phyloP scores from a whole-genome alignment of 2,888 invertebrate genomes.

The Prenolepis imparis region DNA sequence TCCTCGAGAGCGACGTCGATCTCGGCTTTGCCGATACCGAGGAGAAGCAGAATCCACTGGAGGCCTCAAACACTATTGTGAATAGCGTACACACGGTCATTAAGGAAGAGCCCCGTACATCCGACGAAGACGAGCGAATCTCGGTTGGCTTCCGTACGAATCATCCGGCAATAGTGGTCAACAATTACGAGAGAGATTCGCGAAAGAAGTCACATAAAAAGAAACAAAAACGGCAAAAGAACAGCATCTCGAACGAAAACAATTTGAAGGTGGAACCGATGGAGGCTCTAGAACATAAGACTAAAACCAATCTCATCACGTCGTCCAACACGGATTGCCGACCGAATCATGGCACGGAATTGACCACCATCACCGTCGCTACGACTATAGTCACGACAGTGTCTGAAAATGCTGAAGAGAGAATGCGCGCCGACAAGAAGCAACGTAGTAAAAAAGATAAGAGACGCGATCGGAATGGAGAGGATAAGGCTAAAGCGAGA shows the following conservation, averaged over 20 bases:
- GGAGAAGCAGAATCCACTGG: slow-evolving; percentile 83
- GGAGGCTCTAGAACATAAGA: slow-evolving; percentile 78
- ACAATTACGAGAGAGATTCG: slow-evolving; percentile 85
- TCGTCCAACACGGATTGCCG: slow-evolving; percentile 72
- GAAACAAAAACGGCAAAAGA: slow-evolving; percentile 93
- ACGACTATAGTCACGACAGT: slow-evolving; percentile 65
- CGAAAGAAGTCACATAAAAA: slow-evolving; percentile 93
- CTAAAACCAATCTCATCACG: slow-evolving; percentile 70
- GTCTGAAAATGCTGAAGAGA: slow-evolving; percentile 81
- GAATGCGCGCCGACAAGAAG: slow-evolving; percentile 85
- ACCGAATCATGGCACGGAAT: slow-evolving; percentile 73
- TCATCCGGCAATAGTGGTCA: slow-evolving; percentile 78
- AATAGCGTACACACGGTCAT: slow-evolving; percentile 79
- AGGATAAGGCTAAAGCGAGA: slow-evolving; percentile 84
- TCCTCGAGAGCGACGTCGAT: slow-evolving; percentile 88
- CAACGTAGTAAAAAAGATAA: slow-evolving; percentile 86
- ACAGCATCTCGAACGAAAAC: slow-evolving; percentile 87
- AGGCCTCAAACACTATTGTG: slow-evolving; percentile 75
- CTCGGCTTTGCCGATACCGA: slow-evolving; percentile 86
- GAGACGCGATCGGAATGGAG: slow-evolving; percentile 83
- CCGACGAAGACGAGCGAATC: slow-evolving; percentile 84
- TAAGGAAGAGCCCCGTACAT: slow-evolving; percentile 83
- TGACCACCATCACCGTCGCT: slow-evolving; percentile 49
- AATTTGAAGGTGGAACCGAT: slow-evolving; percentile 78
- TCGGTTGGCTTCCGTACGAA: slow-evolving; percentile 77